Conservation (phyloP, 2,797 vertebrate genomes). For the Phoxinus dragarum region DNA sequence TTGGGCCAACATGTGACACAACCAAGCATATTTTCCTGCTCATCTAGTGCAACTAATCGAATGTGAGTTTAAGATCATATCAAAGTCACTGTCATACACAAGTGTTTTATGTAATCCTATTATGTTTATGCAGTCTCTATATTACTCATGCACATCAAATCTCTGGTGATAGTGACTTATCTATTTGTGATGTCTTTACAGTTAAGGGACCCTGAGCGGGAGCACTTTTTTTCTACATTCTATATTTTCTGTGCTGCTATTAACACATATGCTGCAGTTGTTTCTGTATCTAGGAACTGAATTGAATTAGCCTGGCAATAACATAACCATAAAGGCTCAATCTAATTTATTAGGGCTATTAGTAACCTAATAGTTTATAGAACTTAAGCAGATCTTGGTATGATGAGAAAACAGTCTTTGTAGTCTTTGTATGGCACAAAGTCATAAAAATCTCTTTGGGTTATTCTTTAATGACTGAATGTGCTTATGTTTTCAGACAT, state of each 20-base stretch:
- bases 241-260: background rate
- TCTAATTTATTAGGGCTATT: background rate
- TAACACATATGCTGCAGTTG: background rate
- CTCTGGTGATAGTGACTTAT: background rate
- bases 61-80: conserved; percentile 19
- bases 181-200: conserved; percentile 11
- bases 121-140: background rate
- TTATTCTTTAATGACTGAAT: background rate
- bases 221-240: background rate
- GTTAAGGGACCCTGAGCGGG: background rate
- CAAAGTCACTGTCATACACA: conserved; percentile 3
- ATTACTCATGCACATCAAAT: background rate
- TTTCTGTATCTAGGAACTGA: background rate
- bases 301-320: background rate
- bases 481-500: background rate
- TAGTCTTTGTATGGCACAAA: background rate
- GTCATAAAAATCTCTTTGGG: background rate
- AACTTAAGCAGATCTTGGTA: background rate
- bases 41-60: background rate
- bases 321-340: background rate
- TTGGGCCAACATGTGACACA: conserved; percentile 3
- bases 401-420: background rate
- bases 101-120: conserved; percentile 31
- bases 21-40: background rate
- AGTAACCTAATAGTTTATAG: background rate